Conservation (phyloP, 2,888 invertebrate species). For the Agonopterix heracliana region DNA sequence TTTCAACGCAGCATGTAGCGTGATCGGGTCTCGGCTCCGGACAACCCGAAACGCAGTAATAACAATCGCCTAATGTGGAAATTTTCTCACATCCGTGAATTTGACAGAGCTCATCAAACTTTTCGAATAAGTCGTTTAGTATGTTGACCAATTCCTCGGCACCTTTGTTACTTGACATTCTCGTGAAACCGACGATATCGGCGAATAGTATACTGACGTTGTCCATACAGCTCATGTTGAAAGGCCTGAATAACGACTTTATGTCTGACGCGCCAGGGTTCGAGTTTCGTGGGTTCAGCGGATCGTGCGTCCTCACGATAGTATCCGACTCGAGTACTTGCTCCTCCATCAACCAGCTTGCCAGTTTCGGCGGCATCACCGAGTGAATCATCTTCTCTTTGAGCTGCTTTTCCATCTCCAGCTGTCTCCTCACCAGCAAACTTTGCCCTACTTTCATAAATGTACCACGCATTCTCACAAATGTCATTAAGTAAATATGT, state of each 20-base stretch:
- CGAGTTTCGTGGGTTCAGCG: slow-evolving; percentile 63
- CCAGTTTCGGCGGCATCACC: slow-evolving; percentile 97
- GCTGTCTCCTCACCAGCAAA: slow-evolving; percentile 88
- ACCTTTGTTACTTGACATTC: slow-evolving; percentile 97
- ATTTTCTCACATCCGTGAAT: slow-evolving; percentile 97
- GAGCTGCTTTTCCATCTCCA: slow-evolving; percentile 94
- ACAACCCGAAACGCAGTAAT: slow-evolving; percentile 97
- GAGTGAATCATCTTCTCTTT: slow-evolving; percentile 99
- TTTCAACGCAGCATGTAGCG: slow-evolving; percentile 96
- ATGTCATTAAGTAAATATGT: slow-evolving; percentile 94
- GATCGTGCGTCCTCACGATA: slow-evolving; percentile 65
- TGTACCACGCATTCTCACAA: slow-evolving; percentile 94
- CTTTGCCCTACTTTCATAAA: slow-evolving; percentile 98
- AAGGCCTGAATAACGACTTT: slow-evolving; percentile 92
- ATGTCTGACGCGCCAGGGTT: slow-evolving; percentile 80
- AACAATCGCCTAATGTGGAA: slow-evolving; percentile 94
- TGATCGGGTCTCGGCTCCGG: slow-evolving; percentile 94
- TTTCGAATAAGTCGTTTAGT: slow-evolving; percentile 95
- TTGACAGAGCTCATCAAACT: slow-evolving; percentile 94
- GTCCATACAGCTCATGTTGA: slow-evolving; percentile 98
- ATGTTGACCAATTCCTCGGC: slow-evolving; percentile 97
- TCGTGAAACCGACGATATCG: slow-evolving; percentile 98
- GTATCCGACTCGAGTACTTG: slow-evolving; percentile 78
- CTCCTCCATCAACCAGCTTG: slow-evolving; percentile 88
- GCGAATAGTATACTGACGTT: slow-evolving; percentile 97